Conservation (phyloP, 2,797 vertebrate species). For the Rhabdomys pumilio region DNA sequence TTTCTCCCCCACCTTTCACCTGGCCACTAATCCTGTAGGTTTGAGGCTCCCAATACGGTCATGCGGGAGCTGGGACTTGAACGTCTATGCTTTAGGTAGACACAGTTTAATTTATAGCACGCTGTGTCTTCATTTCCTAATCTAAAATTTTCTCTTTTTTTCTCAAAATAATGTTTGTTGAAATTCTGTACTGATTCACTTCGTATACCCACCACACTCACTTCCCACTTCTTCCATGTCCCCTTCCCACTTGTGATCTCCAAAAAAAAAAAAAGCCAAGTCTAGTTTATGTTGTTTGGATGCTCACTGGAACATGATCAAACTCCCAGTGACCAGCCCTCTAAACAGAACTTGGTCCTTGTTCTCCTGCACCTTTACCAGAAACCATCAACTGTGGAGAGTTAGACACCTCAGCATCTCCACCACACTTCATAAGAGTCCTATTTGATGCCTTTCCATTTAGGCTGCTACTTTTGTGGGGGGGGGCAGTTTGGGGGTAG, state of each 20-base stretch:
- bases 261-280: background rate
- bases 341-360: background rate
- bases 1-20: background rate
- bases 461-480: background rate
- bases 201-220: background rate
- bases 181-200: background rate
- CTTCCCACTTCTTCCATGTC: background rate
- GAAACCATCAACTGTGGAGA: background rate
- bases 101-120: background rate
- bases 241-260: background rate
- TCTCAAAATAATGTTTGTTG: background rate
- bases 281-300: background rate
- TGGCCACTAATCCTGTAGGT: background rate
- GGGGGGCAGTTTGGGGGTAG: background rate
- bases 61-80: background rate
- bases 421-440: background rate
- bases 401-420: background rate
- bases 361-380: background rate
- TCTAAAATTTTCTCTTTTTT: background rate
- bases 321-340: background rate
- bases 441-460: background rate
- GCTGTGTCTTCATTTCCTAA: slow-evolving; percentile 26
- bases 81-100: background rate
- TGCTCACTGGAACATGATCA: background rate
- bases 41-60: background rate